Evolutionary conservation across 53 echinoderm and acorn worm genomes (phyloP).

Genomic region (Hippasteria phrygiana): DNA sequence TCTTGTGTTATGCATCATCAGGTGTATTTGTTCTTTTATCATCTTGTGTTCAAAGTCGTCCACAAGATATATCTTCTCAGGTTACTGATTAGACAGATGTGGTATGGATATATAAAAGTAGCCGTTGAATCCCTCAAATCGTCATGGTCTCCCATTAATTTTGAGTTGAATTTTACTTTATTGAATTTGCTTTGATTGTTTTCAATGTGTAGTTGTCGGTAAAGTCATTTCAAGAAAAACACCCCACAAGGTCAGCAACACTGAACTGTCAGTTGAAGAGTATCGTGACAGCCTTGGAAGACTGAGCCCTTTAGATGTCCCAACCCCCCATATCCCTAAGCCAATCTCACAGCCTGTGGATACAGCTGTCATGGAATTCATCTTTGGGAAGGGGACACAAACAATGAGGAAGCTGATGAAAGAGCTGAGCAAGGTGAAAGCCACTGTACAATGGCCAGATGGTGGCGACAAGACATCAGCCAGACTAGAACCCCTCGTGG

Average conservation of each 20-base stretch:
- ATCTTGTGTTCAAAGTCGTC: no score
- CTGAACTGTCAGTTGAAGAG: constrained; percentile 20
- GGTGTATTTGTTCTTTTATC: no score
- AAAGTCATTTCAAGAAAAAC: constrained; percentile 15
- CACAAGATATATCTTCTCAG: no score
- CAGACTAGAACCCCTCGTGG: constrained; percentile 37
- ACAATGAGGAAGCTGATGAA: constrained; percentile 1
- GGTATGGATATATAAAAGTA: no score
- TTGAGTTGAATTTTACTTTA: no score
- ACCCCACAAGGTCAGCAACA: constrained; percentile 15
- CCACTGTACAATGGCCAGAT: constrained; percentile 50
- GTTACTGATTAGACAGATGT: no score
- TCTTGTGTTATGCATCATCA: no score
- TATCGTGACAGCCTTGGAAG: constrained; percentile 53
- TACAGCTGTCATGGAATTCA: constrained; percentile 23
- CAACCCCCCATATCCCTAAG: constrained; percentile 63
- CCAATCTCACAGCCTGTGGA: constrained; percentile 36
- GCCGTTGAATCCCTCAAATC: no score
- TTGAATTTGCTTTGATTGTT: neutral
- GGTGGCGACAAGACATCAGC: constrained; percentile 15
- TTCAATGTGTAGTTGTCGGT: constrained; percentile 29
- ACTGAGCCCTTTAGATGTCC: constrained; percentile 46
- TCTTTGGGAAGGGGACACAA: constrained; percentile 37
- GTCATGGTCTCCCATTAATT: no score
- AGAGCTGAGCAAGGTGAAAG: constrained; percentile 32